Evolutionary conservation across 2,113 vertebrate species (phyloP), one percentile per base, ranked within the genome.

Genomic region (Saccopteryx leptura): DNA sequence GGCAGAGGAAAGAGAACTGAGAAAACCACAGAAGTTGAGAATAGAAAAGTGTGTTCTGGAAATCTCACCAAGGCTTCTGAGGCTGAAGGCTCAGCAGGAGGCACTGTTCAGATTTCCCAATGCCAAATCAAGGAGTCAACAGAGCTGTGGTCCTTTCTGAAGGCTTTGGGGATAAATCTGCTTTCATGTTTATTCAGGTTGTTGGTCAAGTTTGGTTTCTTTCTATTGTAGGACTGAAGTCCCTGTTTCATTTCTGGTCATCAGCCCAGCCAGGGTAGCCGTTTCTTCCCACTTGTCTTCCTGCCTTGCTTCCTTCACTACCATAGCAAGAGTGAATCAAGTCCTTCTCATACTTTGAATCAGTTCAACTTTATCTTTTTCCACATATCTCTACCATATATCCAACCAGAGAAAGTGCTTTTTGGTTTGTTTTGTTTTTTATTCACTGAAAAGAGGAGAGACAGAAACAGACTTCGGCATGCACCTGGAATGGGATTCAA

Each of bases 191-290:
- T 66, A 50, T 46, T 48, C 17, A 81, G 52, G 11, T 17, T 85
- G n/a, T 56, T 54, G 5, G 12, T 39, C 2, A 9, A 90, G 48
- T 79, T 72, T 12, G n/a, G 19, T 85, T 72, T 28, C 26, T 72
- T 78, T 5, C 24, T 21, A 3, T 33, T 75, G 17, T 9, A 76
- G n/a, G 13, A 31, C 54, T 21, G 24, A 65, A n/a, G 7, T 31
- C 23, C 48, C 2, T 72, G 23, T 50, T 54, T 79, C 52, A 31
- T 84, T 28, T 11, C 28, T 78, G 23, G 7, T 46, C 33, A 5
- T 15, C 21, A 80, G 19, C 24, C 1, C 3, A 56, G 7, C 39
- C 39, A 3, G 0, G 2, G 14, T 15, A 71, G 12, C 3, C 9
- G 66, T 88, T 74, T 14, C 12, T 81, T 86, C 75, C 12, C 31